Evolutionary conservation across 2,888 invertebrate genomes (phyloP).

Genomic region (Ypsolopha scabrella): DNA sequence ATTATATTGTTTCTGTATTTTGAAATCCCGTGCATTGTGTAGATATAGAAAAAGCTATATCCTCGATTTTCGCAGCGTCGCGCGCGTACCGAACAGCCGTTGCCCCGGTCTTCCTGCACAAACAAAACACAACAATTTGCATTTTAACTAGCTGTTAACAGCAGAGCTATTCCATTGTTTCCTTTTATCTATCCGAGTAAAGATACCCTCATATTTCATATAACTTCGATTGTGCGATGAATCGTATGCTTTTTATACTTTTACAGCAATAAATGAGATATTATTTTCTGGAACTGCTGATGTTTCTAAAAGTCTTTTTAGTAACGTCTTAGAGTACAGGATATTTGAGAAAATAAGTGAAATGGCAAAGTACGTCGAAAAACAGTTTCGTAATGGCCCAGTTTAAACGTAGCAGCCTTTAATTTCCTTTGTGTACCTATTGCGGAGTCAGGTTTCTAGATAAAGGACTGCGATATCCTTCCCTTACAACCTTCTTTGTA

Average conservation of each 20-base stretch:
- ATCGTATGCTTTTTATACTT: too few species aligned
- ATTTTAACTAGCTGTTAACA: constrained; percentile 64
- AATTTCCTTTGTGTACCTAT: constrained; percentile 35
- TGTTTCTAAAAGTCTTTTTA: too few species aligned
- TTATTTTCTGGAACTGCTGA: too few species aligned
- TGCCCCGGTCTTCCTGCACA: constrained; percentile 37
- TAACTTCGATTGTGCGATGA: too few species aligned
- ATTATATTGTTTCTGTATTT: too few species aligned
- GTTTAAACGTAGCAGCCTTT: constrained; percentile 33
- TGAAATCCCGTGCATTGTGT: too few species aligned
- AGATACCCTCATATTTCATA: too few species aligned
- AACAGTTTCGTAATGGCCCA: constrained; percentile 15
- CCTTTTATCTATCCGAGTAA: background rate
- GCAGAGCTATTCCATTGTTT: constrained; percentile 7
- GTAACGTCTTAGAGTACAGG: background rate
- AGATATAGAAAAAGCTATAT: too few species aligned
- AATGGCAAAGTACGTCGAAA: background rate
- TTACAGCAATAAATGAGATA: too few species aligned
- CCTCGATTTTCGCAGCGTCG: constrained; percentile 29
- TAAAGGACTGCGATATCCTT: constrained; percentile 38
- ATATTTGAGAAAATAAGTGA: background rate
- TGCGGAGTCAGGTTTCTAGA: constrained; percentile 29
- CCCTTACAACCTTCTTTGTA: constrained; percentile 12
- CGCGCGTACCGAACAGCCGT: constrained; percentile 17
- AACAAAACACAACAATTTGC: constrained; percentile 63